Evolutionary conservation across 1,140 invertebrate genomes (phyloP).

Genomic region (Chrysopa pallens): DNA sequence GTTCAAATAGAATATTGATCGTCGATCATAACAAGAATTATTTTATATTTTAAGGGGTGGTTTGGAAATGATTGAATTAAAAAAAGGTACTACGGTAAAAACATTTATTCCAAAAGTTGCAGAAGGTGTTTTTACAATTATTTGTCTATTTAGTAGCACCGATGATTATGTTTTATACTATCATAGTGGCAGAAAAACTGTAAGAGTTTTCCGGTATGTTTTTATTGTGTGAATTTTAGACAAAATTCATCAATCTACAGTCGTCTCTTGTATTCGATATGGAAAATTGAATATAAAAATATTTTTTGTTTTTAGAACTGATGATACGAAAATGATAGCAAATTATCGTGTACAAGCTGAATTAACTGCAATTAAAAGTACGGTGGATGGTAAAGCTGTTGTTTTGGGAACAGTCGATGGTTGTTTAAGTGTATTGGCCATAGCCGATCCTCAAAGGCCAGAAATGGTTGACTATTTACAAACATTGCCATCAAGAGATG

Average conservation of each 20-base stretch:
- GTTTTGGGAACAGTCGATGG: slow-evolving; percentile 86
- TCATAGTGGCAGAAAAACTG: slow-evolving; percentile 82
- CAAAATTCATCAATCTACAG: too few relatives aligned
- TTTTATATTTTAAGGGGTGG: slow-evolving; percentile 59
- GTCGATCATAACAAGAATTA: not conserved
- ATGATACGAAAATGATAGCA: slow-evolving; percentile 76
- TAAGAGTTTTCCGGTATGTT: slow-evolving; percentile 68
- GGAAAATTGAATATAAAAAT: not conserved
- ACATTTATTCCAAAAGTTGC: slow-evolving; percentile 83
- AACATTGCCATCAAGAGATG: slow-evolving; percentile 50
- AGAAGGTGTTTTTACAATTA: slow-evolving; percentile 92
- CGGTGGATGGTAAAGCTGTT: slow-evolving; percentile 61
- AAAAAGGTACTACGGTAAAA: slow-evolving; percentile 61
- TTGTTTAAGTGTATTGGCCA: slow-evolving; percentile 77
- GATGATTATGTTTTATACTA: slow-evolving; percentile 95
- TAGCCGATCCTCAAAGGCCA: slow-evolving; percentile 58
- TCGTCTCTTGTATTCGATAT: not conserved
- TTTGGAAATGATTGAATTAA: slow-evolving; percentile 73
- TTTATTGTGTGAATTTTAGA: not conserved
- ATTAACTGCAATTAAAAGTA: slow-evolving; percentile 68
- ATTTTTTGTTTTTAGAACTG: slow-evolving; percentile 34
- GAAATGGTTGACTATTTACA: slow-evolving; percentile 46
- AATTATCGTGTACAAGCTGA: slow-evolving; percentile 88
- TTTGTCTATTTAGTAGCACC: slow-evolving; percentile 83
- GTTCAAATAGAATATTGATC: not conserved